Base-by-base conservation (phyloP, 2,797 vertebrate species). In the Sparus aurata region DNA sequence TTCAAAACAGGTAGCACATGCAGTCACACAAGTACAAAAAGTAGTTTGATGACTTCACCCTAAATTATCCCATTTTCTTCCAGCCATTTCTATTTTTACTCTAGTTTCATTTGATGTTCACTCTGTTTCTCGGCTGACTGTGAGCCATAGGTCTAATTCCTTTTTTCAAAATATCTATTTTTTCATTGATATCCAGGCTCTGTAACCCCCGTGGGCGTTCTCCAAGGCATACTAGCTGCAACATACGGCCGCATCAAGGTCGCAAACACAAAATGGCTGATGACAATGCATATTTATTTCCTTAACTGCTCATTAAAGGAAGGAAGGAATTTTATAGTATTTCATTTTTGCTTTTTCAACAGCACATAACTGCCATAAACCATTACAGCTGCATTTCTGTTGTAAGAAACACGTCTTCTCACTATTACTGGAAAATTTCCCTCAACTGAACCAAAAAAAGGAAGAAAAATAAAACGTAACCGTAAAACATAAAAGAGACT, bases 11-110 rank as follows among this genome's bases (percentile, higher is more conserved):
- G 49, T 53, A 2, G 38, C 5, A n/a, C 69, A 77, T 46, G 75
- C 69, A 78, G 49, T 75, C 67, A 88, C 38, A 54, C 73, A 79
- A 77, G 66, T 30, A 79, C 25, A 81, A 64, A 86, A 70, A 69
- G 63, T 70, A 47, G 60, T 64, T 69, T 80, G 77, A 79, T 55
- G 41, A 50, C 23, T 79, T 76, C 46, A 59, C 25, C 61, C 8
- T 68, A 68, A 83, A 83, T 77, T 0, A 85, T 59, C 38, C 6
- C 20, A 4, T 38, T 53, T 16, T 58, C 64, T 25, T 63, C 23
- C 0, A 65, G 50, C 11, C 54, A 58, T 45, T 55, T 76, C 50
- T 71, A 63, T 72, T 81, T 83, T 77, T 54, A 46, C 69, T 84
- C 66, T 12, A 27, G 2, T n/a, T 73, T 63, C 62, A 47, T 3